Percentiles rank a stretch among this genome's conserved stretches.
phyloP scores from a whole-genome alignment of 2,797 vertebrate species.

The Psittacula derbiana region DNA sequence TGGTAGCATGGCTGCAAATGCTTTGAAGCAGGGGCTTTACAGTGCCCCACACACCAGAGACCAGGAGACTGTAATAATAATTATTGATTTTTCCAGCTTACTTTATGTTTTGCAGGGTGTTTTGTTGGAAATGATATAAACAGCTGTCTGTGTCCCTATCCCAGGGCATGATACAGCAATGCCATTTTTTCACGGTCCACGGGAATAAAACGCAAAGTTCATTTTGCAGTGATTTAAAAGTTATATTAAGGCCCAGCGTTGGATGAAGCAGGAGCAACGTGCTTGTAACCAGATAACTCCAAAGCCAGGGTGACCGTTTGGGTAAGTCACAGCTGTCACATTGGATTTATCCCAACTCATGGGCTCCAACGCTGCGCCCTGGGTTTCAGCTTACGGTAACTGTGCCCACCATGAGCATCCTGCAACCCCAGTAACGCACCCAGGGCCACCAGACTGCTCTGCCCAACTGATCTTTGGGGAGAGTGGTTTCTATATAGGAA shows the following conservation, averaged over 20 bases:
- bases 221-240: conserved; percentile 26
- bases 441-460: not conserved
- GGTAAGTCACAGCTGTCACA: conserved; percentile 44
- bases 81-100: conserved; percentile 58
- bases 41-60: not conserved
- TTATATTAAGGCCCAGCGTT: conserved; percentile 46
- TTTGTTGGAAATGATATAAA: conserved; percentile 44
- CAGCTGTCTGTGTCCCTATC: conserved; percentile 18
- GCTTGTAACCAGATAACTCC: conserved; percentile 58
- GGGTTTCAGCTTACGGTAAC: conserved; percentile 20
- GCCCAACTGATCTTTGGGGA: conserved; percentile 10
- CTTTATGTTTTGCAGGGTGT: not conserved
- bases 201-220: conserved; percentile 44
- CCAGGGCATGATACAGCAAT: not conserved
- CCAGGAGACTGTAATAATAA: not conserved
- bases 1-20: accelerated
- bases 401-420: not conserved
- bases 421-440: not conserved
- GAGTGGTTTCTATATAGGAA: conserved; percentile 41
- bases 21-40: not conserved
- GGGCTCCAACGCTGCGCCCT: not conserved
- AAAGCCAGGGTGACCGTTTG: not conserved
- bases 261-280: not conserved
- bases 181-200: not conserved
- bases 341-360: conserved; percentile 38